These are phyloP conservation scores for Furcula furcula DNA, from an alignment of 2,888 invertebrate species.

Conservation along the genomic window DNA sequence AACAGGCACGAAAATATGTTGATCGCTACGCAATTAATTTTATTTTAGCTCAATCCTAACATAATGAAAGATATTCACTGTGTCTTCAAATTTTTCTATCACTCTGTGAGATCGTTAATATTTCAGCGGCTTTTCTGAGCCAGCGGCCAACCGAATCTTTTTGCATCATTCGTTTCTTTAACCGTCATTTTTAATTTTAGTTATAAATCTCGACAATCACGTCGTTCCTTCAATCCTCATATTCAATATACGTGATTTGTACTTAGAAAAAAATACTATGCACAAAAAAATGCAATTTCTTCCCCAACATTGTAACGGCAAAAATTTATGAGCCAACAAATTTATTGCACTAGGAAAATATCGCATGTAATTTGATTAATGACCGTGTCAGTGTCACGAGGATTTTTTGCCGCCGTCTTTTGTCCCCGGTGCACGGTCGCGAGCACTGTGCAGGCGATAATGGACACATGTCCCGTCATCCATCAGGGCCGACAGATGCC, in stretches of 20 bases:
- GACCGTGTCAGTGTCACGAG: slow-evolving; percentile 44
- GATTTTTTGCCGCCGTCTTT: slow-evolving; percentile 42
- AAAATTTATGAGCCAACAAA: slow-evolving; percentile 41
- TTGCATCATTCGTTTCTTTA: slow-evolving; percentile 19
- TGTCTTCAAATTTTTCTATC: slow-evolving; percentile 27
- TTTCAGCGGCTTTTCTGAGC: slow-evolving; percentile 23
- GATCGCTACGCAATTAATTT: slow-evolving; percentile 2
- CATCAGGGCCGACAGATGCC: slow-evolving; percentile 68
- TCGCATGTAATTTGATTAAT: slow-evolving; percentile 71
- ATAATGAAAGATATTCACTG: slow-evolving; percentile 15
- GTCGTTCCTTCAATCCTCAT: slow-evolving; percentile 19
- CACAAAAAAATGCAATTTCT: slow-evolving; percentile 6
- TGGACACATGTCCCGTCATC: slow-evolving; percentile 77
- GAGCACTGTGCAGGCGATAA: slow-evolving; percentile 55
- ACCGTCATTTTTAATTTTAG: slow-evolving; percentile 27
- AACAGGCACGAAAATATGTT: too few species aligned
- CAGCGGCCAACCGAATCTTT: slow-evolving; percentile 23
- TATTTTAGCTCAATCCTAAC: slow-evolving; percentile 16
- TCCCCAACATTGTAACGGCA: slow-evolving; percentile 15
- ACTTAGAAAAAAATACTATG: neutral
- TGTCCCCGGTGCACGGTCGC: slow-evolving; percentile 14
- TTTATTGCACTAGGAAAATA: slow-evolving; percentile 50
- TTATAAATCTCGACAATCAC: slow-evolving; percentile 32
- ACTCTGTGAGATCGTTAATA: slow-evolving; percentile 22
- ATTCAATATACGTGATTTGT: slow-evolving; percentile 27